Base-by-base conservation (phyloP, 2,113 vertebrate species). In the Jaculus jaculus region DNA sequence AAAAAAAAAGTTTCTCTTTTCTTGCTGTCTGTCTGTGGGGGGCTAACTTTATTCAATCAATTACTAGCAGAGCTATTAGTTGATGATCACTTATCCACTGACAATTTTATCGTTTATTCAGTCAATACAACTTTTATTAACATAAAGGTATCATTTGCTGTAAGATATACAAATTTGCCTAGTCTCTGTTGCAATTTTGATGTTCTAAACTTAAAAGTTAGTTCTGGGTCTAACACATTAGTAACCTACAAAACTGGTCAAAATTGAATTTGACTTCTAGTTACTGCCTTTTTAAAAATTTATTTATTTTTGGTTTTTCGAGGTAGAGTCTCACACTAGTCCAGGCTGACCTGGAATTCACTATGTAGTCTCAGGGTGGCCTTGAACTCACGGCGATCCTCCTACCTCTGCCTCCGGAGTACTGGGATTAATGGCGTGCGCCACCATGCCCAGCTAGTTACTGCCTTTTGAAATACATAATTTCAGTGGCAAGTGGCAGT, bases 81-180 rank as follows among this genome's bases (percentile, higher is more conserved):
- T 54, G 30, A 78, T 54, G 30, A 78, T 54, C 42, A 20, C 75
- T 78, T 30, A 58, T n/a, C 51, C 37, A 13, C 30, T 30, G 21
- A 66, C 18, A 66, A 32, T 28, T 47, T 18, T 5, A 23, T 42
- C 9, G 28, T 65, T 61, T 32, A 7, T 30, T 66, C 54, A 54
- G 65, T 91, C 84, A 96, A 69, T 54, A 90, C 71, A 91, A 51
- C 37, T 71, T 95, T 95, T 95, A 94, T 95, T 96, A 94, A 96
- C 94, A 95, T 84, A 80, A 63, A 90, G 66, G 32, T 86, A 47
- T 47, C 42, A 47, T 47, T 47, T 47, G 66, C 86, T 61, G 23
- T 17, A 95, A 94, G 82, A 77, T 81, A 93, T 8, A 87, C 69
- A 96, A 39, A 42, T 77, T 89, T 82, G 86, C 71, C 92, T 93